Evolutionary conservation across 2,113 vertebrate genomes (phyloP).

Genomic region (Hippopotamus amphibius): DNA sequence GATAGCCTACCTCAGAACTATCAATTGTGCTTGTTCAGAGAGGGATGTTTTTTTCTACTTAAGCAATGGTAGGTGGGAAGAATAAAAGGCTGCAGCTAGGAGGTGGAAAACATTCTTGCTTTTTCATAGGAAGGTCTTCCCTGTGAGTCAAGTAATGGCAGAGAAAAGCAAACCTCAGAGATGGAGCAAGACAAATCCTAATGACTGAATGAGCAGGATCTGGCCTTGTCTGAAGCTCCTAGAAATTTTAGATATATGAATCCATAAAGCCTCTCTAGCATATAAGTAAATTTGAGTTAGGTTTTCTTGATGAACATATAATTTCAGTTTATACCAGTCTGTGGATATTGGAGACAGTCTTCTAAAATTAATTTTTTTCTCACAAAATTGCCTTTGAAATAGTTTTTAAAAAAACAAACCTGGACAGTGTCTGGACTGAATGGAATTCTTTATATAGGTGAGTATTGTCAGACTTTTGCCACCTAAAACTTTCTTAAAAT

Average conservation of each 20-base stretch:
- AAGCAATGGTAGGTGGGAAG: not conserved
- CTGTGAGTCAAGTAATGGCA: not conserved
- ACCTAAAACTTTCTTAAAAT: not conserved
- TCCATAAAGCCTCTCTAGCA: not conserved
- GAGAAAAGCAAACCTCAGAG: not conserved
- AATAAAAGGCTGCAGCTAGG: not conserved
- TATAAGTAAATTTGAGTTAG: not conserved
- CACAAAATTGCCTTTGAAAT: not conserved
- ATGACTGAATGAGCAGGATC: not conserved
- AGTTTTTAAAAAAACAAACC: not conserved
- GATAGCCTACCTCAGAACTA: not conserved
- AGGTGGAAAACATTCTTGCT: not conserved
- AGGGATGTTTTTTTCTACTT: not conserved
- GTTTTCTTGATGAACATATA: not conserved
- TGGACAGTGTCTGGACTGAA: not conserved
- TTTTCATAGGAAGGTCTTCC: not conserved
- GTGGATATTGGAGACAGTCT: not conserved
- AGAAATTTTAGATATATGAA: not conserved
- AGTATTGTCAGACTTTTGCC: not conserved
- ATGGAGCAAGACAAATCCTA: not conserved
- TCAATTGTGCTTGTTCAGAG: not conserved
- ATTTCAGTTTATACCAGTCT: not conserved
- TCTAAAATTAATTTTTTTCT: not conserved
- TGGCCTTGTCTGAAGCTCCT: not conserved
- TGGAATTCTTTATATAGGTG: not conserved